Evolutionary conservation across 1,140 invertebrate species (phyloP).

Genomic region (Episyrphus balteatus): DNA sequence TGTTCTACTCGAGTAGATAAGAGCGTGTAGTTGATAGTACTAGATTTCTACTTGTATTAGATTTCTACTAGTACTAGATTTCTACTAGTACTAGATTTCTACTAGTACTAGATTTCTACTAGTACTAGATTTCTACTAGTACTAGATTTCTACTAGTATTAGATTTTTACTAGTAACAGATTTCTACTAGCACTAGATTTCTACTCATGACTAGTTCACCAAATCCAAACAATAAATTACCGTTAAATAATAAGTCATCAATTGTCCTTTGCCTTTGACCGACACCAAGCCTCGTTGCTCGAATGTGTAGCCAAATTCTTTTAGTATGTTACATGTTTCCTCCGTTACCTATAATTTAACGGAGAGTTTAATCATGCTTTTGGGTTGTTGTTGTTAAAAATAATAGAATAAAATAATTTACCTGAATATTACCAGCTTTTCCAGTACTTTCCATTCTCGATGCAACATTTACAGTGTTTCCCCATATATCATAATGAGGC

Average conservation of each 20-base stretch:
- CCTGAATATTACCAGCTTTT: constrained; percentile 88
- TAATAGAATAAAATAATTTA: constrained; percentile 30
- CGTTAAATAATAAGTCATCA: constrained; percentile 87
- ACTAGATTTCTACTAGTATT: no score
- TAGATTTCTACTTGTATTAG: no score
- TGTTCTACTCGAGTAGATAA: no score
- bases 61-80: no score
- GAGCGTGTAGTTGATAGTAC: no score
- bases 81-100: no score
- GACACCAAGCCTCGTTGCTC: constrained; percentile 82
- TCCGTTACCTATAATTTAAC: constrained; percentile 67
- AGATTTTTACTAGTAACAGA: background rate
- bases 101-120: no score
- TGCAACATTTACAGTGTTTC: constrained; percentile 92
- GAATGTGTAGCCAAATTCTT: constrained; percentile 80
- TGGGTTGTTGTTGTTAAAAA: background rate
- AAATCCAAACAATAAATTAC: constrained; percentile 37
- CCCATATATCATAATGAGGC: constrained; percentile 90
- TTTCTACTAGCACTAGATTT: background rate
- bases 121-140: no score
- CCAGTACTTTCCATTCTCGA: constrained; percentile 95
- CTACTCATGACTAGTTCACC: background rate
- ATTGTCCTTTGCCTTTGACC: constrained; percentile 90
- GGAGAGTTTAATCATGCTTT: background rate
- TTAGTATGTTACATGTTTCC: constrained; percentile 77